phyloP scores from a whole-genome alignment of 2,797 vertebrate genomes.

The Eleutherodactylus coqui region DNA sequence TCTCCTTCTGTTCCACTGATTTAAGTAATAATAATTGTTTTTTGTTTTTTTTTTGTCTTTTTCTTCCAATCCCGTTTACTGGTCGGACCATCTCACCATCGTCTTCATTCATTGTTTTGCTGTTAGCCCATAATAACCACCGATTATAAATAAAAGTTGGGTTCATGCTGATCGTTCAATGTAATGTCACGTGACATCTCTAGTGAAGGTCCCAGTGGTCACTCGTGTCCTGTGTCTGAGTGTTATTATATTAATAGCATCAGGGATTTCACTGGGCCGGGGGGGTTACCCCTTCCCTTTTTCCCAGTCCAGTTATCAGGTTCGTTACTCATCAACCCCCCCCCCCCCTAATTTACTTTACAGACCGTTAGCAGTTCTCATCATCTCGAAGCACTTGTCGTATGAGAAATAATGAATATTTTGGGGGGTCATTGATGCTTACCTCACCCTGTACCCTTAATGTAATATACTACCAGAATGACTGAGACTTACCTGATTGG shows the following conservation, averaged over 20 bases:
- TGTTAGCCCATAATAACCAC: conserved; percentile 15
- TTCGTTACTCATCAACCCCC: background rate
- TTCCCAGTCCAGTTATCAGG: conserved; percentile 65
- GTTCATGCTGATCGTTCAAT: background rate
- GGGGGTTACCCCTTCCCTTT: conserved; percentile 64
- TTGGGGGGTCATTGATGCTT: conserved; percentile 46
- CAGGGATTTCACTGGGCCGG: conserved; percentile 66
- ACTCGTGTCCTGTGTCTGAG: conserved; percentile 22
- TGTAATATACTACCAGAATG: conserved; percentile 23
- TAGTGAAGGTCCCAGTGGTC: conserved; percentile 13
- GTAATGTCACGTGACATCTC: background rate
- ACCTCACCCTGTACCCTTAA: conserved; percentile 72
- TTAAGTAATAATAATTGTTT: conserved; percentile 25
- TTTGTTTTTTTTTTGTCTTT: conserved; percentile 55
- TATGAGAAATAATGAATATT: background rate
- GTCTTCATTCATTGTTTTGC: conserved; percentile 17
- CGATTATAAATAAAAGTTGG: conserved; percentile 32
- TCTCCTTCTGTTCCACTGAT: conserved; percentile 21
- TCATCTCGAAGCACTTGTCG: conserved; percentile 66
- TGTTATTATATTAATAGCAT: conserved; percentile 40
- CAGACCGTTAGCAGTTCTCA: background rate
- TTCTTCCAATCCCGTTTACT: conserved; percentile 73
- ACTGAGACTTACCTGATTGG: conserved; percentile 68
- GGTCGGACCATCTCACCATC: conserved; percentile 39
- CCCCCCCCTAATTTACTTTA: no score